These are phyloP conservation scores for Synanthedon formicaeformis DNA, from an alignment of 2,888 invertebrate species.

Conservation along the genomic window DNA sequence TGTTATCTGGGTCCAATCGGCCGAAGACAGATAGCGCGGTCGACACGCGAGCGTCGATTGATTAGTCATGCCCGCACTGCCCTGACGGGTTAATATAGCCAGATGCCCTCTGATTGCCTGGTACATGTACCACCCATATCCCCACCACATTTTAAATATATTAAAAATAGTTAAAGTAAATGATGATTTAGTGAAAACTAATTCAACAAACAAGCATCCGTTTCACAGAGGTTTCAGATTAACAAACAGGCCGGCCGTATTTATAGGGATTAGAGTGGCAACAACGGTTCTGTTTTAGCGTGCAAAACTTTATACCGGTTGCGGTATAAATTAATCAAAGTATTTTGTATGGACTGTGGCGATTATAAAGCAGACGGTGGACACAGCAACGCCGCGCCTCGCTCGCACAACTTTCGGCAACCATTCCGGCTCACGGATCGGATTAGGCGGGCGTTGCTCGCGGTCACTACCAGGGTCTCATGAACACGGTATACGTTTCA, in stretches of 20 bases:
- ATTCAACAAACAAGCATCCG: conserved; percentile 31
- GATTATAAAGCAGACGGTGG: conserved; percentile 47
- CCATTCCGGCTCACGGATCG: conserved; percentile 50
- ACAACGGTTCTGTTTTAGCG: conserved; percentile 56
- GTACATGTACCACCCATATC: conserved; percentile 11
- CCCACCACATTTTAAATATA: neutral
- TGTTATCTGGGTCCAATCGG: conserved; percentile 62
- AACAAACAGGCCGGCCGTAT: conserved; percentile 39
- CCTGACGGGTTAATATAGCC: conserved; percentile 67
- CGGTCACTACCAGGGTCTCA: conserved; percentile 56
- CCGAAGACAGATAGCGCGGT: conserved; percentile 66
- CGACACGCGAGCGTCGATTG: conserved; percentile 67
- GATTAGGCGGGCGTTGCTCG: conserved; percentile 54
- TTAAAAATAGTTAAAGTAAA: neutral
- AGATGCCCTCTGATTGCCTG: conserved; percentile 56
- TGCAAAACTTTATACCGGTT: conserved; percentile 51
- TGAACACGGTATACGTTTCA: conserved; percentile 66
- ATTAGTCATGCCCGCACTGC: conserved; percentile 60
- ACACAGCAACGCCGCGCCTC: conserved; percentile 17
- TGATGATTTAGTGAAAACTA: neutral
- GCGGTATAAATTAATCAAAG: conserved; percentile 64
- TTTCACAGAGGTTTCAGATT: conserved; percentile 27
- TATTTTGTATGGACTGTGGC: conserved; percentile 41
- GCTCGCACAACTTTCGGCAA: conserved; percentile 51
- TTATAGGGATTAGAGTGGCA: conserved; percentile 43